Conservation (phyloP, 2,888 invertebrate species). For the Scaptomyza reducta region DNA sequence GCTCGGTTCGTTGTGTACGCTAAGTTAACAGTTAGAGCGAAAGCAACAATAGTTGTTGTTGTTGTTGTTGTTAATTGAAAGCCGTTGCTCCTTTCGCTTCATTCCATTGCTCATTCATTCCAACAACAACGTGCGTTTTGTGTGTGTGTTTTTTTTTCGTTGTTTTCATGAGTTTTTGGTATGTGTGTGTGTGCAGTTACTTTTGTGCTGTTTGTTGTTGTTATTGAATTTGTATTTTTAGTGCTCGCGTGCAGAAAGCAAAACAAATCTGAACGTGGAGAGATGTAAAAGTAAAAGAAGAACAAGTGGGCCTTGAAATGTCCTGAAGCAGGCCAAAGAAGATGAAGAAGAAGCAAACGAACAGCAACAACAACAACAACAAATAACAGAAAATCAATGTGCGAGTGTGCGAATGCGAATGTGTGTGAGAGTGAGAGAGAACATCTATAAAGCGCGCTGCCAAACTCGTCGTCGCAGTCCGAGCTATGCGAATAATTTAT, state of each 20-base stretch:
- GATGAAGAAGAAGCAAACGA: conserved; percentile 8
- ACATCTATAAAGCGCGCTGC: conserved; percentile 68
- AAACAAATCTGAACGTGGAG: conserved; percentile 58
- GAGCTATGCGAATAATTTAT: conserved; percentile 63
- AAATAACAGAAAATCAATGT: conserved; percentile 72
- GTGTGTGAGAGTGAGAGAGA: conserved; percentile 34
- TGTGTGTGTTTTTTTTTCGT: conserved; percentile 37
- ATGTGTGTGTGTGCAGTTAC: background rate
- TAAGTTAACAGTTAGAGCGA: conserved; percentile 36
- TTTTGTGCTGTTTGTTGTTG: conserved; percentile 31
- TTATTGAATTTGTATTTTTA: conserved; percentile 53
- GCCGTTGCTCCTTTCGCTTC: conserved; percentile 27
- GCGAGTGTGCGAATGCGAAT: conserved; percentile 23
- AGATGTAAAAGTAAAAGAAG: conserved; percentile 30
- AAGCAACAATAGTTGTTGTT: conserved; percentile 32
- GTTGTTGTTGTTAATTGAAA: conserved; percentile 11
- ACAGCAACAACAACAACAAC: conserved; percentile 13
- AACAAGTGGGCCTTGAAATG: conserved; percentile 61
- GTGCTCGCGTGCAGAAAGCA: conserved; percentile 68
- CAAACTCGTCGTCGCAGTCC: conserved; percentile 59
- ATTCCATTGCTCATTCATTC: conserved; percentile 24
- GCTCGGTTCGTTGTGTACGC: conserved; percentile 50
- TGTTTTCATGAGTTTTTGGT: conserved; percentile 18
- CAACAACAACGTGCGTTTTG: conserved; percentile 37
- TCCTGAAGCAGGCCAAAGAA: conserved; percentile 46